Evolutionary conservation across 1,140 invertebrate species (phyloP), one percentile per base, ranked within the genome.

Genomic region (Leptestheria dahalacensis): DNA sequence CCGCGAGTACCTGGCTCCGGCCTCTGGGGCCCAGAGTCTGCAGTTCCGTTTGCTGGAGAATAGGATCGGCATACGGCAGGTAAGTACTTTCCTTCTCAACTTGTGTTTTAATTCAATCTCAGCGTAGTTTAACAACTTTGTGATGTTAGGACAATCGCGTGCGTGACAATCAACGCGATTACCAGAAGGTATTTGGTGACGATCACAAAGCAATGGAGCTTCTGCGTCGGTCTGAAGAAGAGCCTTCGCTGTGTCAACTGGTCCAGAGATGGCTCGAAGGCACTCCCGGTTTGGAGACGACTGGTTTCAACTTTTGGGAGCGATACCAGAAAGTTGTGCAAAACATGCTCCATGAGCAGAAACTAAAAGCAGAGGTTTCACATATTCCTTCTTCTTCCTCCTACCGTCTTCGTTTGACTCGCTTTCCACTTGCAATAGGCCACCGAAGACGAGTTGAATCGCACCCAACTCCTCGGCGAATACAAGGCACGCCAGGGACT

Each of bases 31-130:
- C 70, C 96, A 99, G 68, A 97, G 92, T 65, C 71, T 96, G 21
- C 96, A 99, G 70, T 99, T 99, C 72, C 81, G 95, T 3, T 73
- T 98, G 1, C 72, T 99, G 18, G 95, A 99, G 75, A 98, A 98
- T 68, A 99, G 97, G 76, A 72, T 99, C 21, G 96, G 96, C 33
- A n/a, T n/a, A n/a, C n/a, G n/a, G n/a, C n/a, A n/a, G n/a, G n/a
- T n/a, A n/a, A n/a, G n/a, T n/a, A n/a, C n/a, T n/a, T n/a, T n/a
- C n/a, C n/a, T n/a, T n/a, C n/a, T n/a, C n/a, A n/a, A n/a, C n/a
- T n/a, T n/a, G n/a, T n/a, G n/a, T n/a, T n/a, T n/a, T n/a, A n/a
- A n/a, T n/a, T n/a, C n/a, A n/a, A n/a, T n/a, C n/a, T n/a, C n/a
- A n/a, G n/a, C n/a, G n/a, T n/a, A n/a, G n/a, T n/a, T n/a, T n/a